Evolutionary conservation across 2,888 invertebrate genomes (phyloP).

Genomic region (Julus scanicus): DNA sequence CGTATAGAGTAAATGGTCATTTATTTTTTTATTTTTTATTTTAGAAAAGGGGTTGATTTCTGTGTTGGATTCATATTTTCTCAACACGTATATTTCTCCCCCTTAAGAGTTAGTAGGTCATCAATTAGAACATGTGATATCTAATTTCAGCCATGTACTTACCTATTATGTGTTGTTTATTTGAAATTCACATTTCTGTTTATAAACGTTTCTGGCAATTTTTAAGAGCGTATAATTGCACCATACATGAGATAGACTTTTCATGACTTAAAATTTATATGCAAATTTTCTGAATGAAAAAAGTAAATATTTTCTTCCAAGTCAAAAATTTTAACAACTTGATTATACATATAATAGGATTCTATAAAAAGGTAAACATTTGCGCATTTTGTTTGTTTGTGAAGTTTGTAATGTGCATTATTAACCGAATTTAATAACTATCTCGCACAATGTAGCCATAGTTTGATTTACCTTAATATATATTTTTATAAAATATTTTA

Average conservation of each 20-base stretch:
- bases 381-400: neutral
- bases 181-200: neutral
- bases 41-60: neutral
- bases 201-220: neutral
- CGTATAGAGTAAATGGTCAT: slow-evolving; percentile 4
- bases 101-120: slow-evolving; percentile 6
- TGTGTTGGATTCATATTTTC: neutral
- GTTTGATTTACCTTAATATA: slow-evolving; percentile 15
- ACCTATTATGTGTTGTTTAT: neutral
- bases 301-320: neutral
- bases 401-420: slow-evolving; percentile 7
- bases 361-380: neutral
- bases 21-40: neutral
- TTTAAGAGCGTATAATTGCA: neutral
- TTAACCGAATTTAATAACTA: slow-evolving; percentile 28
- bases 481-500: slow-evolving; percentile 28
- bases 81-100: neutral
- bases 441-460: neutral
- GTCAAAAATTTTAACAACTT: neutral
- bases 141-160: neutral
- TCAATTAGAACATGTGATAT: neutral
- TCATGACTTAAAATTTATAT: neutral
- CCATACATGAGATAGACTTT: neutral
- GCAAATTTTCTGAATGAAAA: neutral
- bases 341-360: slow-evolving; percentile 23